A percentile compares a stretch with the other conserved stretches of the same genome.
Conservation (phyloP, 2,888 invertebrate genomes). For the Rotaria sp. region DNA sequence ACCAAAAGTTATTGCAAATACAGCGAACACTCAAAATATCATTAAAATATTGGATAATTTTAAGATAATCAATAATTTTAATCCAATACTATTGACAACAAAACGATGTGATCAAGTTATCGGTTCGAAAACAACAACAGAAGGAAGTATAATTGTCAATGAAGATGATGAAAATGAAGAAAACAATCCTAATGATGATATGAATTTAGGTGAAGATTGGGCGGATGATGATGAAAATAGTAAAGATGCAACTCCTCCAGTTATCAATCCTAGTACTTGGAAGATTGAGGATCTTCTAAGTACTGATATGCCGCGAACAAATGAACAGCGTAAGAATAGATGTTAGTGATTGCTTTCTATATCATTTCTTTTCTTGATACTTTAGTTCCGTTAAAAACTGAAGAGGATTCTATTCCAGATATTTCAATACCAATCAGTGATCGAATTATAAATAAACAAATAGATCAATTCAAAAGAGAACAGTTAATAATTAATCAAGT, state of each 20-base stretch:
- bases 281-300: not conserved
- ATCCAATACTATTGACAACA: constrained; percentile 10
- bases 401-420: too few relatives aligned
- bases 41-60: not conserved
- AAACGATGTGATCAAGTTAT: not conserved
- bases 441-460: not conserved
- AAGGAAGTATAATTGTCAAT: not conserved
- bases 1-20: constrained; percentile 3
- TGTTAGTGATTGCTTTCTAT: too few relatives aligned
- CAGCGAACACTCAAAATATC: not conserved
- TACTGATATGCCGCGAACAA: not conserved
- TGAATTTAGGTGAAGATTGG: too few relatives aligned
- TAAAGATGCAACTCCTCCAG: not conserved
- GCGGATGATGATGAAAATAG: not conserved
- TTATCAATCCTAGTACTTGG: not conserved
- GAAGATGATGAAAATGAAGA: not conserved
- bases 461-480: not conserved
- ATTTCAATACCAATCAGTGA: too few relatives aligned
- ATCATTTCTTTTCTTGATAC: too few relatives aligned
- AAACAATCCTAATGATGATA: too few relatives aligned
- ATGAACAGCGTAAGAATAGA: not conserved
- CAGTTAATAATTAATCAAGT: not conserved
- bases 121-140: not conserved
- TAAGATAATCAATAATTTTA: not conserved
- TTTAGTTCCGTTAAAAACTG: too few relatives aligned